A percentile compares a stretch with the other conserved stretches of the same genome.
Conservation (phyloP, 2,113 vertebrate genomes). For the Sapajus apella region DNA sequence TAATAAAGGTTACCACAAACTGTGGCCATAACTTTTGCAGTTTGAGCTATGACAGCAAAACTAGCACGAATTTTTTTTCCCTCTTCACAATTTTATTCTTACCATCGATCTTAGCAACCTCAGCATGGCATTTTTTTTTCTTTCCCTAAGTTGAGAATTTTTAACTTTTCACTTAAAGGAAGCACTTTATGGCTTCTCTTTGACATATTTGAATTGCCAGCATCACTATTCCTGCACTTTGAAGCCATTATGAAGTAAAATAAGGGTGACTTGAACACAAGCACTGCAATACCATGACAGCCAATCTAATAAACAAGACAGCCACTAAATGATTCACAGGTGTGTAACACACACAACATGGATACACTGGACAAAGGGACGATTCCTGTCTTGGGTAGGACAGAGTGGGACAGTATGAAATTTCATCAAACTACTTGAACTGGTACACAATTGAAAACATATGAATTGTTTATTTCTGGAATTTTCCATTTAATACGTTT, state of each 20-base stretch:
- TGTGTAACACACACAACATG: too few relatives aligned
- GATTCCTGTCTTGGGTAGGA: not conserved
- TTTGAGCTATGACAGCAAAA: not conserved
- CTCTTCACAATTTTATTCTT: not conserved
- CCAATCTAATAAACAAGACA: not conserved
- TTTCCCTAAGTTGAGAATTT: not conserved
- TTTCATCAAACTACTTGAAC: not conserved
- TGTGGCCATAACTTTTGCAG: not conserved
- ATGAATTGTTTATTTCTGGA: not conserved
- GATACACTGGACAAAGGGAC: not conserved
- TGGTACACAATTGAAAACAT: not conserved
- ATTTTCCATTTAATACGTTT: not conserved
- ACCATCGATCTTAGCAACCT: not conserved
- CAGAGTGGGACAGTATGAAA: not conserved
- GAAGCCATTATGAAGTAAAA: not conserved
- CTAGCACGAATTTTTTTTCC: not conserved
- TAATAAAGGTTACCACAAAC: not conserved
- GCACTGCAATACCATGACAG: not conserved
- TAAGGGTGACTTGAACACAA: not conserved
- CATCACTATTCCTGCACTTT: not conserved
- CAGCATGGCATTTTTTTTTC: not conserved
- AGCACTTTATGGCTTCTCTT: not conserved
- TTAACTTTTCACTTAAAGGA: not conserved
- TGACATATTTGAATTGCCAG: not conserved
- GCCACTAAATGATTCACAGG: not conserved